phyloP scores from a whole-genome alignment of 2,113 vertebrate genomes.

The Connochaetes taurinus region DNA sequence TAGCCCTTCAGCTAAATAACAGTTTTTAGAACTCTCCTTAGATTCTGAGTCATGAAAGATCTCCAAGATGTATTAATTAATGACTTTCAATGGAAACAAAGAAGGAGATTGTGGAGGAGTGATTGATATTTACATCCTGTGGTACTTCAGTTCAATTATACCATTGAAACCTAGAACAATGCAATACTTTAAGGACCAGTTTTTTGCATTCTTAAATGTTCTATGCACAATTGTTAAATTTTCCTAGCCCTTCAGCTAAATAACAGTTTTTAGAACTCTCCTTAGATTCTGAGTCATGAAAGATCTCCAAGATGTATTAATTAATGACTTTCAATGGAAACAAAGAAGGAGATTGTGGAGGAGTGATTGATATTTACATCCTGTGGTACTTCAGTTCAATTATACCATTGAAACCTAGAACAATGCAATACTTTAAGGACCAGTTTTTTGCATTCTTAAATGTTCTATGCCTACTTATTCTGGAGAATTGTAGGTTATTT shows the following conservation, averaged over 20 bases:
- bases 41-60: conserved; percentile 72
- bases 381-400: conserved; percentile 72
- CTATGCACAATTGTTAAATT: conserved; percentile 43
- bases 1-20: conserved; percentile 61
- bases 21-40: conserved; percentile 54
- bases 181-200: conserved; percentile 63
- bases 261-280: conserved; percentile 54
- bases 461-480: conserved; percentile 67
- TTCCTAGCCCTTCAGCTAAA: conserved; percentile 63
- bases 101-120: conserved; percentile 60
- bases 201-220: conserved; percentile 50
- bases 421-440: conserved; percentile 65
- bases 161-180: conserved; percentile 70
- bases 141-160: conserved; percentile 72
- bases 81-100: conserved; percentile 68
- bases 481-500: conserved; percentile 63
- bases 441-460: conserved; percentile 51
- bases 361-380: conserved; percentile 74
- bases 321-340: conserved; percentile 74
- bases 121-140: conserved; percentile 75
- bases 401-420: conserved; percentile 71
- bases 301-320: conserved; percentile 68
- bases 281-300: conserved; percentile 73
- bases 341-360: conserved; percentile 58
- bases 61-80: conserved; percentile 74